Evolutionary conservation across 2,797 vertebrate genomes (phyloP).

Genomic region (Australoheros facetus): DNA sequence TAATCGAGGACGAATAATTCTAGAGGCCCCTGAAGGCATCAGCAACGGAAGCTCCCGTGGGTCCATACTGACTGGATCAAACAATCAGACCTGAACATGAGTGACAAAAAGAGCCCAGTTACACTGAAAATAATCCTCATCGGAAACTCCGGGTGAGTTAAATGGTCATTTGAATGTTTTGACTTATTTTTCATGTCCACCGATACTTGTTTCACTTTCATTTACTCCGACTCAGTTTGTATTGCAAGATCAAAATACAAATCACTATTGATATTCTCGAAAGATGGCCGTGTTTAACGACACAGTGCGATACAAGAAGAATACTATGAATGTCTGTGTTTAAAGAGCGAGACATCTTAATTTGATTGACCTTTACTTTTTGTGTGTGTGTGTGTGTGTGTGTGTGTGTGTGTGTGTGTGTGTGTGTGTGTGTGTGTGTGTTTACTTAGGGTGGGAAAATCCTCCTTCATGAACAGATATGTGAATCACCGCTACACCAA

Average conservation of each 20-base stretch:
- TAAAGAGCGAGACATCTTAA: neutral
- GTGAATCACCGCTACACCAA: slow-evolving; percentile 76
- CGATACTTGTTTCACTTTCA: slow-evolving; percentile 40
- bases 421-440: neutral
- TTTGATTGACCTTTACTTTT: neutral
- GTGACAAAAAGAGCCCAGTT: slow-evolving; percentile 18
- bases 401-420: slow-evolving; percentile 16
- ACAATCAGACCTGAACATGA: slow-evolving; percentile 38
- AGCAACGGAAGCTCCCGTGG: neutral
- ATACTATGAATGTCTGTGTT: neutral
- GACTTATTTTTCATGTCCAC: neutral
- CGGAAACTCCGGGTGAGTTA: slow-evolving; percentile 74
- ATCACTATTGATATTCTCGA: neutral
- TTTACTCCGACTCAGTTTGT: neutral
- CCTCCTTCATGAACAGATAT: slow-evolving; percentile 77
- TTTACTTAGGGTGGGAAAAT: slow-evolving; percentile 77
- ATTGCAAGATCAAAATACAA: neutral
- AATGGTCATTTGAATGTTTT: neutral
- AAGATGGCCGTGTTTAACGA: neutral
- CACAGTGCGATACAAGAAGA: neutral
- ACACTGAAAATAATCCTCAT: slow-evolving; percentile 73
- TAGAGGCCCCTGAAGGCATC: slow-evolving; percentile 41
- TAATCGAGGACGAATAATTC: accelerated
- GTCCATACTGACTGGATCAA: neutral
- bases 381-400: neutral